A percentile compares a stretch with the other conserved stretches of the same genome.
These are phyloP conservation scores for Taxidea taxus DNA, from an alignment of 2,113 vertebrate species.

Conservation along the genomic window DNA sequence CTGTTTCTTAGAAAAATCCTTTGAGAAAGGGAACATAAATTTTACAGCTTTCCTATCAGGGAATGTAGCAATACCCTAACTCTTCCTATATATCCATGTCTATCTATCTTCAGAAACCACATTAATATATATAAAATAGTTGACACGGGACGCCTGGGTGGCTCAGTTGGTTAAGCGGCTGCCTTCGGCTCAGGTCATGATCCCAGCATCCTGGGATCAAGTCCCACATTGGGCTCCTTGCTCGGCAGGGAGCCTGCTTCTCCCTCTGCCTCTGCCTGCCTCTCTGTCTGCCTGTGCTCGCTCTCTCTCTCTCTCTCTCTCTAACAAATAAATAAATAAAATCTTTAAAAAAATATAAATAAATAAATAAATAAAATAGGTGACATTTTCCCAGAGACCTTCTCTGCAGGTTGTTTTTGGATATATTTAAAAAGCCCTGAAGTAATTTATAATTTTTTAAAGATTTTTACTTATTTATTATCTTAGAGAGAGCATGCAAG, in stretches of 20 bases:
- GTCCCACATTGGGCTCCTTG: no score
- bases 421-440: accelerated
- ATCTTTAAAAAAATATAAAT: no score
- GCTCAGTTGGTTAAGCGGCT: no score
- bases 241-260: no score
- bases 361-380: not conserved
- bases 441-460: not conserved
- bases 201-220: no score
- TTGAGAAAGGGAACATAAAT: not conserved
- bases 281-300: no score
- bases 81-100: not conserved
- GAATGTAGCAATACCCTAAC: not conserved
- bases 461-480: not conserved
- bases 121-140: not conserved
- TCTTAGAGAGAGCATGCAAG: not conserved
- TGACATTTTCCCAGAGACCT: not conserved
- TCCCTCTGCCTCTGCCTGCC: no score
- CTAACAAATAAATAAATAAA: no score
- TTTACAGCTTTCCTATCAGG: not conserved
- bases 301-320: no score
- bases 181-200: no score
- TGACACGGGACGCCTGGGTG: no score
- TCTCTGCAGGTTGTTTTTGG: not conserved
- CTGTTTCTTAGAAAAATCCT: not conserved
- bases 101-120: not conserved